Evolutionary conservation across 2,888 invertebrate species (phyloP).

Genomic region (Crossocerus cetratus): DNA sequence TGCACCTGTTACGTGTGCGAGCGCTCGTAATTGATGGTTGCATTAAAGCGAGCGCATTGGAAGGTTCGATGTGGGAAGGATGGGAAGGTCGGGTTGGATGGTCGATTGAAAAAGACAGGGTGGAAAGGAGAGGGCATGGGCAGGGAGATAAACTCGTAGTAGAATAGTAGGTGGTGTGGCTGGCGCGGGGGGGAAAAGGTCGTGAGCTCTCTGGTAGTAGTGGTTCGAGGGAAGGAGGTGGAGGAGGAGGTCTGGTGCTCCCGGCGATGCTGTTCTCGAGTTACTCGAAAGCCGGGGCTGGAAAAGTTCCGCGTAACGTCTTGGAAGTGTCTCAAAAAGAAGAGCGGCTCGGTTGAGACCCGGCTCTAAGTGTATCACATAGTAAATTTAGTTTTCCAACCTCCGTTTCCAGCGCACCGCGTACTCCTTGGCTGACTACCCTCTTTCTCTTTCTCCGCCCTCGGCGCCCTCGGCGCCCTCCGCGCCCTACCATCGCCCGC

Average conservation of each 20-base stretch:
- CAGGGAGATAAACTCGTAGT: neutral
- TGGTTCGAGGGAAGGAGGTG: neutral
- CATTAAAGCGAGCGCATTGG: constrained; percentile 30
- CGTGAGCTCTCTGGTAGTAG: constrained; percentile 6
- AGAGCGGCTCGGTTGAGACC: constrained; percentile 59
- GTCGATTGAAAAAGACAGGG: neutral
- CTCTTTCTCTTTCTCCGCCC: neutral
- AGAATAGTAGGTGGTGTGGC: neutral
- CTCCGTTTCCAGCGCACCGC: constrained; percentile 56
- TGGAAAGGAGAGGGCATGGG: neutral
- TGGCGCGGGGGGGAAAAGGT: constrained; percentile 24
- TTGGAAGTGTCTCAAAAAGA: constrained; percentile 75
- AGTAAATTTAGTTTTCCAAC: constrained; percentile 76
- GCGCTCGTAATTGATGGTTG: neutral
- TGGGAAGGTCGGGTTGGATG: neutral
- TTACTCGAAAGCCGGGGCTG: constrained; percentile 58
- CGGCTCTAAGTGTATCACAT: constrained; percentile 76
- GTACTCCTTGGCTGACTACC: constrained; percentile 1
- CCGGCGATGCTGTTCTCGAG: constrained; percentile 63
- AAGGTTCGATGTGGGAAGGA: constrained; percentile 27
- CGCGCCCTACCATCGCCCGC: neutral
- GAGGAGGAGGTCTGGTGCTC: constrained; percentile 47
- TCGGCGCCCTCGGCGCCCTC: neutral
- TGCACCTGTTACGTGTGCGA: neutral
- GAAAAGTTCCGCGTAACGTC: constrained; percentile 73